Conservation (phyloP, 2,888 invertebrate species). For the Meteorus cinctellus region DNA sequence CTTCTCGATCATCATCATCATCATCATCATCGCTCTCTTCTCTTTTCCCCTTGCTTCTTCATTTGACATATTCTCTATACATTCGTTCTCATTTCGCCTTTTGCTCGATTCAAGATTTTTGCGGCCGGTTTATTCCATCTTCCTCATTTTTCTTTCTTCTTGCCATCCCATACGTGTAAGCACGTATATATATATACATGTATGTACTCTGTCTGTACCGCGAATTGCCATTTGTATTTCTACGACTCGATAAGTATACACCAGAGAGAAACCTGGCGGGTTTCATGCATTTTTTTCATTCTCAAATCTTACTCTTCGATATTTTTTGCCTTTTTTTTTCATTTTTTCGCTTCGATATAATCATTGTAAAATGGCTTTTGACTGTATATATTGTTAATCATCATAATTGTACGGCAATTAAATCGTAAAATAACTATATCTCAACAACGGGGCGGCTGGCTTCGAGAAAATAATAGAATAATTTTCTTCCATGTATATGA, state of each 20-base stretch:
- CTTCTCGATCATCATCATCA: conserved; percentile 8
- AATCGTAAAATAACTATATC: conserved; percentile 16
- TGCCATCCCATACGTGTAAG: conserved; percentile 47
- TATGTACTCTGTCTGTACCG: conserved; percentile 11
- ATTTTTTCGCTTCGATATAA: background rate
- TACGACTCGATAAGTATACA: conserved; percentile 41
- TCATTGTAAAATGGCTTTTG: conserved; percentile 10
- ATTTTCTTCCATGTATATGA: background rate
- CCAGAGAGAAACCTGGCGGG: conserved; percentile 9
- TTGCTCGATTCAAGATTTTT: conserved; percentile 38
- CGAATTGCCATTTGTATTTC: conserved; percentile 38
- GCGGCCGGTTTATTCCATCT: conserved; percentile 37
- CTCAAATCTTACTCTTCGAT: background rate
- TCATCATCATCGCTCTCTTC: conserved; percentile 15
- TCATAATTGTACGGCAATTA: conserved; percentile 21
- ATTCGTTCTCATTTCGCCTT: conserved; percentile 44
- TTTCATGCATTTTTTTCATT: background rate
- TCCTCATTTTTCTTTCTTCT: conserved; percentile 49
- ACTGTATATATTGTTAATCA: conserved; percentile 21
- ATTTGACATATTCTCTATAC: conserved; percentile 36
- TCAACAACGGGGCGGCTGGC: background rate
- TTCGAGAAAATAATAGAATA: conserved; percentile 6
- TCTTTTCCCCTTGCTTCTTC: conserved; percentile 29
- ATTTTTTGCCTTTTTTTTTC: conserved; percentile 12
- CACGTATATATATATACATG: background rate